A percentile compares a stretch with the other conserved stretches of the same genome.
phyloP scores from a whole-genome alignment of 2,888 invertebrate species.

The Lysandra coridon region DNA sequence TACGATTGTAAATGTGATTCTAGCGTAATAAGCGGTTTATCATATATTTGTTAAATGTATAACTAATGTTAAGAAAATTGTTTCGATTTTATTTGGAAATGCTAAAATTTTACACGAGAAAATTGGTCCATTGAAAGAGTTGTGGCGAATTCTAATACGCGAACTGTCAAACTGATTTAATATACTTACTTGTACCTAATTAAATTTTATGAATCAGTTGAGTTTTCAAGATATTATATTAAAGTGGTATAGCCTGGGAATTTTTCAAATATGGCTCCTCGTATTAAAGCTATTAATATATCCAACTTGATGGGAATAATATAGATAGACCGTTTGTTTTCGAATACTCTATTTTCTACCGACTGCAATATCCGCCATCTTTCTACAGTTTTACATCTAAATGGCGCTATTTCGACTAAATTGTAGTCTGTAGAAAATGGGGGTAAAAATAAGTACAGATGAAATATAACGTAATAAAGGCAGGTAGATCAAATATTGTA shows the following conservation, averaged over 20 bases:
- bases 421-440: conserved; percentile 3
- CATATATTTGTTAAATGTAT: conserved; percentile 28
- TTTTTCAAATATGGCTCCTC: conserved; percentile 1
- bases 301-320: background rate
- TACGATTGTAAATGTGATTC: conserved; percentile 32
- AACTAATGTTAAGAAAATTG: conserved; percentile 12
- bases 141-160: background rate
- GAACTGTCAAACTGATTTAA: background rate
- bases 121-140: background rate
- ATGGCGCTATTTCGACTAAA: background rate
- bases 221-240: conserved; percentile 16
- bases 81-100: conserved; percentile 5
- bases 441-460: conserved; percentile 8
- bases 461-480: conserved; percentile 7
- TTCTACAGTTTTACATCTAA: background rate
- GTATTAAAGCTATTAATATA: conserved; percentile 4
- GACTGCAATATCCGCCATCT: background rate
- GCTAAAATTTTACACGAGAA: conserved; percentile 13
- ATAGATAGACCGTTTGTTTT: conserved; percentile 26
- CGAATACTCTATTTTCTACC: background rate
- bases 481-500: conserved; percentile 16
- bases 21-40: conserved; percentile 28
- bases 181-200: background rate
- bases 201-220: conserved; percentile 3
- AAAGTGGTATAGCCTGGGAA: background rate